Conservation (phyloP, 2,888 invertebrate genomes). For the Dynastes hyllus region DNA sequence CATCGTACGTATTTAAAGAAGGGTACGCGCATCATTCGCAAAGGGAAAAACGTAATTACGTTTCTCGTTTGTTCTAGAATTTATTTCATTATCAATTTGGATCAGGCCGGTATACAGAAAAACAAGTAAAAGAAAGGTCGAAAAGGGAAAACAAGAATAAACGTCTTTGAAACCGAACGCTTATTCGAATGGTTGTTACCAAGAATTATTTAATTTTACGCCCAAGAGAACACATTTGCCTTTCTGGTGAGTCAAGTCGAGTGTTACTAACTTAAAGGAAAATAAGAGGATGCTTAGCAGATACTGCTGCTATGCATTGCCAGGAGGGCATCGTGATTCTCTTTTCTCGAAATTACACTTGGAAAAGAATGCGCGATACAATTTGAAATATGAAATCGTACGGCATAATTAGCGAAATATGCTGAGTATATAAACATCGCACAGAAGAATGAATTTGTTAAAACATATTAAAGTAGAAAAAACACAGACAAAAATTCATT, state of each 20-base stretch:
- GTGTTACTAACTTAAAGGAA: conserved; percentile 63
- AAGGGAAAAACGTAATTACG: conserved; percentile 35
- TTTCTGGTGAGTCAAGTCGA: conserved; percentile 66
- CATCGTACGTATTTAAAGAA: conserved; percentile 7
- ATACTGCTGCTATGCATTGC: conserved; percentile 38
- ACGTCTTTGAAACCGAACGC: conserved; percentile 45
- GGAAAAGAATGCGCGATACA: background rate
- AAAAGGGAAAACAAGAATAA: conserved; percentile 25
- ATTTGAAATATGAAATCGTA: conserved; percentile 3
- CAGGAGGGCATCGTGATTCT: conserved; percentile 31
- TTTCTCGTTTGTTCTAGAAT: conserved; percentile 44
- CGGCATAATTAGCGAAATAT: background rate
- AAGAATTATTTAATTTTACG: conserved; percentile 71
- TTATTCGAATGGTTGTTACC: conserved; percentile 48
- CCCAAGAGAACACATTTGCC: conserved; percentile 68
- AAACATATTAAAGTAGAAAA: no score
- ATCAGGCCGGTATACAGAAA: conserved; percentile 22
- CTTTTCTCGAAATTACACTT: conserved; percentile 21
- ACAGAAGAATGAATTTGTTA: no score
- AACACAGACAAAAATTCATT: background rate
- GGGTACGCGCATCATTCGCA: background rate
- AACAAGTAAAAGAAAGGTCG: conserved; percentile 7
- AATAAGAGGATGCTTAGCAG: conserved; percentile 41
- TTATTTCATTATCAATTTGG: conserved; percentile 45
- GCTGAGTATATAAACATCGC: background rate